Evolutionary conservation across 2,113 vertebrate species (phyloP), one percentile per base, ranked within the genome.

Genomic region (Trochalopteron elliotii): DNA sequence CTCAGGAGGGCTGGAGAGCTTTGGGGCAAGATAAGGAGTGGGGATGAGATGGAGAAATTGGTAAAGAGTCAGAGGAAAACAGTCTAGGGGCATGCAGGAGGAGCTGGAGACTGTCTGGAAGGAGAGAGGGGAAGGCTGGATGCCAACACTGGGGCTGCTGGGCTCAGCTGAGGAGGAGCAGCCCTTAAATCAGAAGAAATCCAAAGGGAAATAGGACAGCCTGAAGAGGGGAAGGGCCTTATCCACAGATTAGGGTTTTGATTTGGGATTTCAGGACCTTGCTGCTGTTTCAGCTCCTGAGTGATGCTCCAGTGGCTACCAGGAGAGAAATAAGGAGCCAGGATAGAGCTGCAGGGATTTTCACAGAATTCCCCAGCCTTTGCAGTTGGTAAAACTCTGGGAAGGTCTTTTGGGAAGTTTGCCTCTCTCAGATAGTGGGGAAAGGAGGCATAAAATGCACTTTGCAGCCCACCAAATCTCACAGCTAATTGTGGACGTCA

Each of bases 341-440:
- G 57, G 16, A 22, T 7, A 11, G 56, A 72, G 55, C 35, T 52
- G 39, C 15, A 40, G 37, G 35, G 69, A 27, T 84, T 84, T 78
- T 39, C 69, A 4, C 44, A 19, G 53, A 39, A n/a, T 33, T 56
- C 10, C 35, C 24, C 56, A 64, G 7, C 27, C 16, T 39, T 35
- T 82, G 27, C 55, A 42, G 28, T 3, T 15, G 20, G 15, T 9
- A 53, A 55, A 35, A 78, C 50, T 33, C 31, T 13, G 5, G 39
- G 30, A 72, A 12, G 47, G 9, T 8, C 15, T 69, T 96, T 90
- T 1, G 2, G 57, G 83, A 84, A 75, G 25, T 82, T 84, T 75
- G 3, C 10, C 30, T 94, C 42, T 56, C 69, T 91, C 15, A 0
- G 24, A 53, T 0, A 37, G 19, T 0, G 3, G 37, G 49, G 17